Evolutionary conservation across 1,140 invertebrate species (phyloP).

Genomic region (Cotesia chilonis): DNA sequence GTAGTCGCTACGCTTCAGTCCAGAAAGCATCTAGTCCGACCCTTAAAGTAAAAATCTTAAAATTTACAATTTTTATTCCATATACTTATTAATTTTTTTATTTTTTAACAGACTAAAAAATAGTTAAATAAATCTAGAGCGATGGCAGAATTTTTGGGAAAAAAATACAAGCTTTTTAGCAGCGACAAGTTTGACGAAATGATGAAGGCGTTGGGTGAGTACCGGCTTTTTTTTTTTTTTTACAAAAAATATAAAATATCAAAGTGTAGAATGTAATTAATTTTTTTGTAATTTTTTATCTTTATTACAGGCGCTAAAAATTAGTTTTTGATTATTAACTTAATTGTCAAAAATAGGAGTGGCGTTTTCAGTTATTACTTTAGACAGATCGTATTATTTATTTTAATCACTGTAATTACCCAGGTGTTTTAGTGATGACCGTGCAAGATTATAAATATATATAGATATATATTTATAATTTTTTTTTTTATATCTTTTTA

Average conservation of each 20-base stretch:
- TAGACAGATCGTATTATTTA: neutral
- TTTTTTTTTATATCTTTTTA: neutral
- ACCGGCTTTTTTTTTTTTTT: neutral
- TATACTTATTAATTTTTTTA: too few species aligned
- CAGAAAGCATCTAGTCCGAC: neutral
- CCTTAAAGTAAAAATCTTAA: slow-evolving; percentile 13
- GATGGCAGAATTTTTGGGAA: slow-evolving; percentile 65
- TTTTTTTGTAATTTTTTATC: neutral
- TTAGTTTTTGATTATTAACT: too few species aligned
- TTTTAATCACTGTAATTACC: neutral
- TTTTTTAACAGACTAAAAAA: too few species aligned
- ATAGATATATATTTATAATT: neutral
- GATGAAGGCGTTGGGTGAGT: slow-evolving; percentile 85
- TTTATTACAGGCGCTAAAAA: too few species aligned
- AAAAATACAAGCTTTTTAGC: slow-evolving; percentile 78
- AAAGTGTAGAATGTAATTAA: neutral
- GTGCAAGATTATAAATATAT: neutral
- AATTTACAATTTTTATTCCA: too few species aligned
- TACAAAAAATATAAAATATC: neutral
- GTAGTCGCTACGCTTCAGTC: slow-evolving; percentile 31
- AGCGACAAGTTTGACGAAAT: slow-evolving; percentile 89
- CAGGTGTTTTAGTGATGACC: neutral
- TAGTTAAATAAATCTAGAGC: too few species aligned
- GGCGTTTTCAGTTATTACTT: neutral
- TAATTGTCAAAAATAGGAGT: neutral